Conservation (phyloP, 1,140 invertebrate genomes). For the Drosophila dunni region DNA sequence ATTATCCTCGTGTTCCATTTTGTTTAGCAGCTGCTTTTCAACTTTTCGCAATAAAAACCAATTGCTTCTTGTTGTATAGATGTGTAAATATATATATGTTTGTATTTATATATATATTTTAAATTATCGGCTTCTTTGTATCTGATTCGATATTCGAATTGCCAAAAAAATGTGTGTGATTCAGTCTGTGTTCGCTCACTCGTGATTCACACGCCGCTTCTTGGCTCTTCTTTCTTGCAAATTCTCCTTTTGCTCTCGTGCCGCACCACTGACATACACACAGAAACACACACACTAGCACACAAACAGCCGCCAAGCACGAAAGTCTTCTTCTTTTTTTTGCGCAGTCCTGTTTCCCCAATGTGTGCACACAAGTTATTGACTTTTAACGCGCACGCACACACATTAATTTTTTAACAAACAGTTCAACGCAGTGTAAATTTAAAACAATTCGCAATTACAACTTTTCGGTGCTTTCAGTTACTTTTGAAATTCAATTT, state of each 20-base stretch:
- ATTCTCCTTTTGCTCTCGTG: slow-evolving; percentile 67
- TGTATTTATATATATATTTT: slow-evolving; percentile 5
- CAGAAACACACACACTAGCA: slow-evolving; percentile 43
- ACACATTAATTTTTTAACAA: slow-evolving; percentile 45
- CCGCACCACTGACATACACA: slow-evolving; percentile 61
- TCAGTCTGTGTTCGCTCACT: slow-evolving; percentile 47
- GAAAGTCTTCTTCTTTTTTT: slow-evolving; percentile 58
- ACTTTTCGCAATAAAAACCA: slow-evolving; percentile 47
- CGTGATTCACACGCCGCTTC: slow-evolving; percentile 74
- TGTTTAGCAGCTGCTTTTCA: slow-evolving; percentile 28
- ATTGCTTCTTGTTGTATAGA: slow-evolving; percentile 20
- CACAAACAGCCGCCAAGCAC: slow-evolving; percentile 58
- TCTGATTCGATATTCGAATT: slow-evolving; percentile 36
- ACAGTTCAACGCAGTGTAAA: slow-evolving; percentile 40
- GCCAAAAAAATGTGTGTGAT: slow-evolving; percentile 47
- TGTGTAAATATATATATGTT: neutral
- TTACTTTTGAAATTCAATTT: slow-evolving; percentile 55
- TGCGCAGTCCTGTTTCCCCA: slow-evolving; percentile 53
- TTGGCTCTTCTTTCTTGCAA: slow-evolving; percentile 66
- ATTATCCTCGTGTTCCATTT: slow-evolving; percentile 82
- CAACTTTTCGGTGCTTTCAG: slow-evolving; percentile 43
- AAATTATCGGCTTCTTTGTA: slow-evolving; percentile 24
- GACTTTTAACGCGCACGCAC: slow-evolving; percentile 42
- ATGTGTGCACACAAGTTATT: slow-evolving; percentile 49
- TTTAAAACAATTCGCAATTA: slow-evolving; percentile 34